Evolutionary conservation across 2,113 vertebrate genomes (phyloP).

Genomic region (Varanus salvator): DNA sequence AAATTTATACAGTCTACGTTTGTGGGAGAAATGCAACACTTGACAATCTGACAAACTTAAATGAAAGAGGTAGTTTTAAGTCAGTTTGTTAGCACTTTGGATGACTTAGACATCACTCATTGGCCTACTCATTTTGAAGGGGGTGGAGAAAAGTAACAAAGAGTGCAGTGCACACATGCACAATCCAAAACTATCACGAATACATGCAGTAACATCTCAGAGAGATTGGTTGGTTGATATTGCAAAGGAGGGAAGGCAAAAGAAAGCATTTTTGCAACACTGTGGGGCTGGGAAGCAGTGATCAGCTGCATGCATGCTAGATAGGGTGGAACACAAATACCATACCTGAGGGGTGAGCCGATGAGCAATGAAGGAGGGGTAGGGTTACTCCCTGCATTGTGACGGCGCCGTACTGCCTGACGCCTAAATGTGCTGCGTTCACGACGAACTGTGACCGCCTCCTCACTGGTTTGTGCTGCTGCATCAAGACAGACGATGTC

Average conservation of each 20-base stretch:
- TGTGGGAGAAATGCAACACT: neutral
- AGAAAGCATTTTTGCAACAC: slow-evolving; percentile 65
- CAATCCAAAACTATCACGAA: slow-evolving; percentile 73
- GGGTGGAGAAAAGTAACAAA: slow-evolving; percentile 13
- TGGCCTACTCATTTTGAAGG: slow-evolving; percentile 52
- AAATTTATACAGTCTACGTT: neutral
- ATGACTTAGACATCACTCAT: slow-evolving; percentile 41
- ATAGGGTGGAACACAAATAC: slow-evolving; percentile 80
- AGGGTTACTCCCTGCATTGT: slow-evolving; percentile 99
- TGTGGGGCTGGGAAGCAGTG: slow-evolving; percentile 55
- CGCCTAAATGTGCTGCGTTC: slow-evolving; percentile 99
- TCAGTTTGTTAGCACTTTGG: slow-evolving; percentile 53
- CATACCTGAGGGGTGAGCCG: slow-evolving; percentile 98
- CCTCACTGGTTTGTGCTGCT: slow-evolving; percentile 93
- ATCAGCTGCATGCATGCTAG: slow-evolving; percentile 78
- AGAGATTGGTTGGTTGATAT: slow-evolving; percentile 45
- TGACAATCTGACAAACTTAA: neutral
- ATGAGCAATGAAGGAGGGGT: slow-evolving; percentile 97
- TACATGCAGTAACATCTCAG: slow-evolving; percentile 80
- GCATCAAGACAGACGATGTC: slow-evolving; percentile 87
- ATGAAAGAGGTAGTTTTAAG: slow-evolving; percentile 29
- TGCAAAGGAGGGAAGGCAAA: slow-evolving; percentile 42
- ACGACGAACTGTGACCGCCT: slow-evolving; percentile 93
- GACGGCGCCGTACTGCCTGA: slow-evolving; percentile 97
- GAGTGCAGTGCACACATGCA: slow-evolving; percentile 77